phyloP scores from a whole-genome alignment of 2,888 invertebrate species.

The Campoplex nolae region DNA sequence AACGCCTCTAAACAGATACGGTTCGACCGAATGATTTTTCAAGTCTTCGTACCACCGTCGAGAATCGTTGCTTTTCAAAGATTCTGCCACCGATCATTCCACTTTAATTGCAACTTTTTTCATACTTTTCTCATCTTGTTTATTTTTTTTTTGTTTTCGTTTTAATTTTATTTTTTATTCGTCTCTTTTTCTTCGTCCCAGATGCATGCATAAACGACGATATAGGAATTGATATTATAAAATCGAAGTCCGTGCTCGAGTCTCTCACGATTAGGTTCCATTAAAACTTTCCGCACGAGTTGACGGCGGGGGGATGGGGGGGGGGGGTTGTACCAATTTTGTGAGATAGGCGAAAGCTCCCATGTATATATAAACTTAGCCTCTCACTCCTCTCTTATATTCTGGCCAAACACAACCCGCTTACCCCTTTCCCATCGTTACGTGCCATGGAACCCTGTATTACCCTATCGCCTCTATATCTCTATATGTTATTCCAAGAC shows the following conservation, averaged over 20 bases:
- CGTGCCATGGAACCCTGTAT: conserved; percentile 53
- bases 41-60: not conserved
- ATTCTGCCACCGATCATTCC: not conserved
- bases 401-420: conserved; percentile 20
- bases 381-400: conserved; percentile 7
- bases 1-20: not conserved
- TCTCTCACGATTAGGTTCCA: conserved; percentile 66
- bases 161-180: no score
- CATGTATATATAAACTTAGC: conserved; percentile 6
- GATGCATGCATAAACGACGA: conserved; percentile 32
- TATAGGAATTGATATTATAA: conserved; percentile 55
- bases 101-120: not conserved
- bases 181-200: not conserved
- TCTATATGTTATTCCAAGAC: conserved; percentile 29
- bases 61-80: not conserved
- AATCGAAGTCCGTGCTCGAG: conserved; percentile 62
- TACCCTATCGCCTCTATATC: conserved; percentile 32
- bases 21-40: no score
- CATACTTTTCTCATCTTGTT: not conserved
- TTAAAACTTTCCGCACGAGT: conserved; percentile 73
- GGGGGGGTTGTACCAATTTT: conserved; percentile 53
- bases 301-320: not conserved
- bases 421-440: conserved; percentile 34
- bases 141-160: not conserved
- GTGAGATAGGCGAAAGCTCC: conserved; percentile 52